Evolutionary conservation across 2,888 invertebrate genomes (phyloP).

Genomic region (Aspidiotus destructor): DNA sequence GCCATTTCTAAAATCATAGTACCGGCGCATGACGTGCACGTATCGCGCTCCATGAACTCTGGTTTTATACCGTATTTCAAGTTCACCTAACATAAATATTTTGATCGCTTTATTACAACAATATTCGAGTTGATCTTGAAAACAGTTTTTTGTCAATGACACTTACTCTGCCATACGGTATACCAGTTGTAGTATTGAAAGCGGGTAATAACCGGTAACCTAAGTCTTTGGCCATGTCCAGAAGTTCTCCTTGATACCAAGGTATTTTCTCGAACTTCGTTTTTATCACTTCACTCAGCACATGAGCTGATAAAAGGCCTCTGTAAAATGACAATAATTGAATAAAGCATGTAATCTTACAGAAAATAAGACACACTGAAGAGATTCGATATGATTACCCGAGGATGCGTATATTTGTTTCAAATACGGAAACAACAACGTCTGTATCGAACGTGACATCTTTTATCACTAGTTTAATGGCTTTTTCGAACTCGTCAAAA

Average conservation of each 20-base stretch:
- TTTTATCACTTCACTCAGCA: slow-evolving; percentile 46
- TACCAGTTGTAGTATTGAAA: slow-evolving; percentile 94
- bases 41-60: slow-evolving; percentile 66
- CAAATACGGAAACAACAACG: slow-evolving; percentile 92
- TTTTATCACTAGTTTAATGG: slow-evolving; percentile 71
- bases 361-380: not conserved
- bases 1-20: slow-evolving; percentile 97
- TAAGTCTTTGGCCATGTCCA: slow-evolving; percentile 83
- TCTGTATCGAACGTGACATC: slow-evolving; percentile 89
- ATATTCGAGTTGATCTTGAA: not conserved
- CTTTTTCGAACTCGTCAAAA: slow-evolving; percentile 85
- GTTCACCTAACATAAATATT: slow-evolving; percentile 52
- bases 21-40: slow-evolving; percentile 96
- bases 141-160: no score
- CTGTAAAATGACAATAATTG: slow-evolving; percentile 45
- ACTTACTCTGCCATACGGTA: slow-evolving; percentile 84
- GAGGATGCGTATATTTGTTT: slow-evolving; percentile 95
- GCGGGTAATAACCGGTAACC: slow-evolving; percentile 90
- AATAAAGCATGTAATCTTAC: slow-evolving; percentile 16
- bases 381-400: slow-evolving; percentile 55
- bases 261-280: slow-evolving; percentile 38
- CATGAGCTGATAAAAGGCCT: slow-evolving; percentile 85
- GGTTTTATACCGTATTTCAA: slow-evolving; percentile 71
- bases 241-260: slow-evolving; percentile 81
- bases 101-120: slow-evolving; percentile 36